Base-by-base conservation (phyloP, 2,888 invertebrate species). In the Scotopteryx bipunctaria region DNA sequence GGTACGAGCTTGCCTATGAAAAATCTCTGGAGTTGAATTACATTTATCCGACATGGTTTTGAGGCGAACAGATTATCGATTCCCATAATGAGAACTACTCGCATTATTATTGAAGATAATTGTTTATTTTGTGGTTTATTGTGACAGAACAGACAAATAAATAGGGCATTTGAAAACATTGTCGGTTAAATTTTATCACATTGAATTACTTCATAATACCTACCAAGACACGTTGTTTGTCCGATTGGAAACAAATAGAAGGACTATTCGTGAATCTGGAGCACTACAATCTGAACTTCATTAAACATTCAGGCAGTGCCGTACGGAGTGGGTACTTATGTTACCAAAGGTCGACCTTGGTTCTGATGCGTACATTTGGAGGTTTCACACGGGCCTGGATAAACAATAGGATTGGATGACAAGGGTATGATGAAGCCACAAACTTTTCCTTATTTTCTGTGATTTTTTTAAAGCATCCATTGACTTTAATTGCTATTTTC, bases 21-120 rank as follows among this genome's bases (percentile, higher is more conserved):
- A 78, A 76, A 78, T 80, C 70, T 71, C 66, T 66, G 51, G 9
- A 76, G 64, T 71, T 75, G 61, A 67, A 71, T 73, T 76, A 77
- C 78, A 77, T 73, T 53, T 64, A 62, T 43, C 57, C 53, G 61
- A 62, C 67, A 65, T 64, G 67, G 54, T 63, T 61, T 66, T 55
- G 63, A 67, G 66, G 67, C 66, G 67, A 67, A 67, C 55, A 59
- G 65, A 63, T 69, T 73, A 78, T 76, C 70, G 76, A 75, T 78
- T 73, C 66, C 52, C 57, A 63, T 66, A 67, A 66, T 50, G 16
- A 21, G 35, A 52, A 46, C 46, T 37, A 36, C 19, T 25, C 25
- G 8, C 27, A 33, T 23, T 27, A 14, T 14, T 50, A 11, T 29
- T 15, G 16, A 14, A 21, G 14, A 19, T 15, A 11, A 11, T 33